Evolutionary conservation across 2,888 invertebrate species (phyloP).

Genomic region (Esperia sulphurella): DNA sequence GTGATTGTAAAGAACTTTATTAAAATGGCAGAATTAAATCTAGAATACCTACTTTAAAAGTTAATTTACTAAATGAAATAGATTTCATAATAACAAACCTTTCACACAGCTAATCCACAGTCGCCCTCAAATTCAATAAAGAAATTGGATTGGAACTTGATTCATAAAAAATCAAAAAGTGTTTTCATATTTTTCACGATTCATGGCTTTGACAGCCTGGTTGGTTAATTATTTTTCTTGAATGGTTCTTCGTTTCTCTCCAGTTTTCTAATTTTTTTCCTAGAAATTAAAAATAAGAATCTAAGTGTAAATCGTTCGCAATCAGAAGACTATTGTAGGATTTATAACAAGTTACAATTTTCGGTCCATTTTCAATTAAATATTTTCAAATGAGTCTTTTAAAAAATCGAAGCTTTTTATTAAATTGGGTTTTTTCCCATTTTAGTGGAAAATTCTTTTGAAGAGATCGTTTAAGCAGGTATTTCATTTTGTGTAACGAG

Average conservation of each 20-base stretch:
- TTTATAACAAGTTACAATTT: constrained; percentile 27
- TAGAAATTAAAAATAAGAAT: constrained; percentile 17
- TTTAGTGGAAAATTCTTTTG: background rate
- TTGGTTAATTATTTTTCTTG: constrained; percentile 46
- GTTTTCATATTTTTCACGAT: constrained; percentile 16
- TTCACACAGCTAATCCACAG: background rate
- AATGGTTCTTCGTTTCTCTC: constrained; percentile 29
- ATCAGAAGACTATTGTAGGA: constrained; percentile 31
- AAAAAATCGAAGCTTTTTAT: constrained; percentile 19
- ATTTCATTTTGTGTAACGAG: background rate
- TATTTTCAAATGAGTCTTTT: constrained; percentile 30
- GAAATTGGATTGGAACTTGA: background rate
- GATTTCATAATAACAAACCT: background rate
- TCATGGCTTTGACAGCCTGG: constrained; percentile 44
- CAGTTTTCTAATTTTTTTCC: background rate
- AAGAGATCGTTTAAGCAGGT: background rate
- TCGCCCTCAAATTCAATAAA: background rate
- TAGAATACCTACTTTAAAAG: too few relatives aligned
- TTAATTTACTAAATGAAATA: too few relatives aligned
- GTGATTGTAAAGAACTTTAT: too few relatives aligned
- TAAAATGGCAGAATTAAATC: too few relatives aligned
- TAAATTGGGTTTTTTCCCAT: constrained; percentile 12
- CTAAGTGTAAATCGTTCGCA: constrained; percentile 22
- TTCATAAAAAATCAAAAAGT: constrained; percentile 16
- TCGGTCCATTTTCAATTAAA: constrained; percentile 25